Percentiles rank a stretch among this genome's conserved stretches.
Conservation (phyloP, 2,888 invertebrate genomes). For the Dasypogon diadema region DNA sequence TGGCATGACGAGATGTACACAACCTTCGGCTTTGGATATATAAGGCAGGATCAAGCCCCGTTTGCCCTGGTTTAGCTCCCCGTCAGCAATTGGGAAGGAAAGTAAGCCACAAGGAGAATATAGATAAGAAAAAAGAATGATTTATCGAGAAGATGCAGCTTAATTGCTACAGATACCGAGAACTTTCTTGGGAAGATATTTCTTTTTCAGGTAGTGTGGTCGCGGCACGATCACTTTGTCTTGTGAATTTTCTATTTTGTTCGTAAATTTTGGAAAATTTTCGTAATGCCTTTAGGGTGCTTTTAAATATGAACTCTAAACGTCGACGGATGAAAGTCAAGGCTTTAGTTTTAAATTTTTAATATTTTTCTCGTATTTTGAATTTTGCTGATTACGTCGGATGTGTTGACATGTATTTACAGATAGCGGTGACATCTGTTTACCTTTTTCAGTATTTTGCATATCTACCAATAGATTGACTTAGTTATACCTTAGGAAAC, state of each 20-base stretch:
- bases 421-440: too few species aligned
- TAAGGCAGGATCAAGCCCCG: conserved; percentile 5
- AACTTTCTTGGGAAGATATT: conserved; percentile 18
- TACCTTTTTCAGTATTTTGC: too few species aligned
- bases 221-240: background rate
- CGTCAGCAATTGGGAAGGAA: conserved; percentile 9
- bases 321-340: too few species aligned
- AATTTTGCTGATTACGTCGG: too few species aligned
- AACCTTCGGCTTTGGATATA: conserved; percentile 17
- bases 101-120: conserved; percentile 18
- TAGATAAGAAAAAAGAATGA: conserved; percentile 7
- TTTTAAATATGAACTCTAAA: too few species aligned
- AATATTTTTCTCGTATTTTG: too few species aligned
- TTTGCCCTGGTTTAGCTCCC: conserved; percentile 27
- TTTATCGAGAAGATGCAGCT: conserved; percentile 2
- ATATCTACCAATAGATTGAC: too few species aligned
- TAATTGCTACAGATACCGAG: conserved; percentile 18
- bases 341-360: too few species aligned
- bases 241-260: background rate
- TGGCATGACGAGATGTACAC: conserved; percentile 17
- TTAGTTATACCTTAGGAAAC: too few species aligned
- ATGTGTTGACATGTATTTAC: too few species aligned
- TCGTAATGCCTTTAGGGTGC: background rate
- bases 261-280: background rate
- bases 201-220: background rate